Conservation (phyloP, 2,888 invertebrate species). For the Xestobium rufovillosum region DNA sequence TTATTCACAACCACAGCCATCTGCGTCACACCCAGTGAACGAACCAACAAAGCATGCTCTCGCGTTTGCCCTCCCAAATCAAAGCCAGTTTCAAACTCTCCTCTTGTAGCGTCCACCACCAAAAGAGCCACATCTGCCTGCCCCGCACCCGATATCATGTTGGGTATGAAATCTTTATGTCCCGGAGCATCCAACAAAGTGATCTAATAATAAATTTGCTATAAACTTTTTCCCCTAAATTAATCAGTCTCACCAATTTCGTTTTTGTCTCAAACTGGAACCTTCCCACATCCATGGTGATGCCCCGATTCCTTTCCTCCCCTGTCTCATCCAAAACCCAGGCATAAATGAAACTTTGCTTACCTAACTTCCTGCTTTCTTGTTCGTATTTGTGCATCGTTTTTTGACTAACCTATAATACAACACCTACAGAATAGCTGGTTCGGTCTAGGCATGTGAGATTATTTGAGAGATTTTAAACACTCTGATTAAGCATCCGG, state of each 20-base stretch:
- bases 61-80: slow-evolving; percentile 96
- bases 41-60: slow-evolving; percentile 91
- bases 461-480: too few species aligned
- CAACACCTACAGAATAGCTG: too few species aligned
- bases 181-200: slow-evolving; percentile 95
- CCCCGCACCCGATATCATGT: slow-evolving; percentile 98
- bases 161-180: slow-evolving; percentile 98
- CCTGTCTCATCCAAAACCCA: slow-evolving; percentile 99
- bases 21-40: slow-evolving; percentile 84
- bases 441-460: too few species aligned
- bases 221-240: too few species aligned
- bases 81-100: slow-evolving; percentile 99
- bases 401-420: slow-evolving; percentile 59
- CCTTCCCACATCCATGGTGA: slow-evolving; percentile 97
- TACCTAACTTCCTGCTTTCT: slow-evolving; percentile 94
- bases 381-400: slow-evolving; percentile 95
- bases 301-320: slow-evolving; percentile 92
- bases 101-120: slow-evolving; percentile 91
- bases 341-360: slow-evolving; percentile 95
- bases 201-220: too few species aligned
- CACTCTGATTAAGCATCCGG: too few species aligned
- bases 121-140: slow-evolving; percentile 97
- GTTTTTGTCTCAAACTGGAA: slow-evolving; percentile 85
- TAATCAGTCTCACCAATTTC: too few species aligned
- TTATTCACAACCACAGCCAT: slow-evolving; percentile 95